Percentiles rank a stretch among this genome's conserved stretches.
phyloP scores from a whole-genome alignment of 2,888 invertebrate species.

The Ennomos quercinarius region DNA sequence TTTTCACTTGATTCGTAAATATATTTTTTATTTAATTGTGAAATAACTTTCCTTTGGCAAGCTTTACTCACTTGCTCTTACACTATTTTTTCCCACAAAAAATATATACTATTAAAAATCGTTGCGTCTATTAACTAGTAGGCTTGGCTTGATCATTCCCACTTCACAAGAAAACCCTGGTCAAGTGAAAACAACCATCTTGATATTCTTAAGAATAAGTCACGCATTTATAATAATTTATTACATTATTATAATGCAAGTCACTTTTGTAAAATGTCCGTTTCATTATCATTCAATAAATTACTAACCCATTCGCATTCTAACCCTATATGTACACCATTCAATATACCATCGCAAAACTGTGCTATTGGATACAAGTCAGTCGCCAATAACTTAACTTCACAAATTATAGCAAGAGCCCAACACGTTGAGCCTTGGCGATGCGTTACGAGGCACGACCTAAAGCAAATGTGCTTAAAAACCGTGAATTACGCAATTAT shows the following conservation, averaged over 20 bases:
- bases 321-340: conserved; percentile 2
- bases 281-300: conserved; percentile 1
- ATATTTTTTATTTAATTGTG: background rate
- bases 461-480: too few species aligned
- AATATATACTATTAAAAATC: background rate
- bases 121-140: background rate
- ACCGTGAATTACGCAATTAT: too few species aligned
- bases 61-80: too few species aligned
- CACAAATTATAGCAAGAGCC: too few species aligned
- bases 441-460: too few species aligned
- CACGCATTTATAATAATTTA: conserved; percentile 1
- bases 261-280: conserved; percentile 4
- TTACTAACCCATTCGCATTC: too few species aligned
- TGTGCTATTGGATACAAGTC: background rate
- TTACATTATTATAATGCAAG: background rate
- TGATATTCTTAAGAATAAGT: conserved; percentile 6
- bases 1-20: background rate
- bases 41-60: background rate
- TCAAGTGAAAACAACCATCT: background rate
- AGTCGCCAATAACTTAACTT: too few species aligned
- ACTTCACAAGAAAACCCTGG: too few species aligned
- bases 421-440: too few species aligned
- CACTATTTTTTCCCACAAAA: too few species aligned
- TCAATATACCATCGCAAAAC: conserved; percentile 1
- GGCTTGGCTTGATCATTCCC: background rate